Evolutionary conservation across 2,888 invertebrate genomes (phyloP).

Genomic region (Oscheius sp.): DNA sequence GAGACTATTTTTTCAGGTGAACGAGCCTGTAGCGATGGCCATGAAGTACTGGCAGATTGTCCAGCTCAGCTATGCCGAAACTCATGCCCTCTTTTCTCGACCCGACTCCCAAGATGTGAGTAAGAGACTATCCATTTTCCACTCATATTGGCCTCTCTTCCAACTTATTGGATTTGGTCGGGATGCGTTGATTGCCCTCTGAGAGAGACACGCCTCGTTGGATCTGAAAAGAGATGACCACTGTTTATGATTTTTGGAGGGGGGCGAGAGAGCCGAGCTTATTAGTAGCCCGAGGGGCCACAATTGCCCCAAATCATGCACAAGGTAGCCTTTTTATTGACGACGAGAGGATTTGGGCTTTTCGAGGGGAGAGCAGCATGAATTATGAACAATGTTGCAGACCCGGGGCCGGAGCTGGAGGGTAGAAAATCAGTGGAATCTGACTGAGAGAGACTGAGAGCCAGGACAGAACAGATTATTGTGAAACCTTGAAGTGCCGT

Average conservation of each 20-base stretch:
- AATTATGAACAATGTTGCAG: slow-evolving; percentile 22
- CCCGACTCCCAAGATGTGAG: slow-evolving; percentile 66
- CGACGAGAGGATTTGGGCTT: background rate
- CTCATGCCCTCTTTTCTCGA: slow-evolving; percentile 71
- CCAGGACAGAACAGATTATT: too few species aligned
- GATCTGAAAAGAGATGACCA: background rate
- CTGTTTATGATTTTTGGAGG: slow-evolving; percentile 10
- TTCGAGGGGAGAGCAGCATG: slow-evolving; percentile 8
- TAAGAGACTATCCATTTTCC: slow-evolving; percentile 5
- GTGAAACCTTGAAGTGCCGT: too few species aligned
- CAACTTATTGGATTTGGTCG: slow-evolving; percentile 31
- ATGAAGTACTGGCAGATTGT: slow-evolving; percentile 93
- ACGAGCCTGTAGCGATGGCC: slow-evolving; percentile 72
- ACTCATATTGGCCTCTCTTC: background rate
- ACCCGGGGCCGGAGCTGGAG: background rate
- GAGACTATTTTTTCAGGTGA: slow-evolving; percentile 53
- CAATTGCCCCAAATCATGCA: slow-evolving; percentile 32
- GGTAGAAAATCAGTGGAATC: background rate
- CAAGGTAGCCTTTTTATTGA: slow-evolving; percentile 17
- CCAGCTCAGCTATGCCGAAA: slow-evolving; percentile 75
- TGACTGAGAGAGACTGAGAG: background rate
- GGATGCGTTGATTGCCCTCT: slow-evolving; percentile 25
- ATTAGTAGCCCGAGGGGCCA: slow-evolving; percentile 24
- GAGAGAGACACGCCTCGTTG: slow-evolving; percentile 11
- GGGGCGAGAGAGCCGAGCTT: background rate